These are phyloP conservation scores for Sicus ferrugineus DNA, from an alignment of 2,888 invertebrate species.

Conservation along the genomic window DNA sequence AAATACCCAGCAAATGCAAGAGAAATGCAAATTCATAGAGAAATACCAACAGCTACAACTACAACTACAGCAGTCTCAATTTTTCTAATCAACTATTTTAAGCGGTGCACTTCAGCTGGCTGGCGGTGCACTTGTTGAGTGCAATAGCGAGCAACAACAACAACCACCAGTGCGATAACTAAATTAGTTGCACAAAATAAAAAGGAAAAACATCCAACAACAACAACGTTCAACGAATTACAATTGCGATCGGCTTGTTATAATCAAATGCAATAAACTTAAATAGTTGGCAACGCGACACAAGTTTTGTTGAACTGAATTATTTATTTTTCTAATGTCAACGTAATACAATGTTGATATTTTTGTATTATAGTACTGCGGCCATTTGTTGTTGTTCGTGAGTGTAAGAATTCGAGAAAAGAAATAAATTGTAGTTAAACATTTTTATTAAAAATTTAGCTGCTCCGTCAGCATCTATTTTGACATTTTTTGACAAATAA, in stretches of 20 bases:
- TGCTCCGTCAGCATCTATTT: too few relatives aligned
- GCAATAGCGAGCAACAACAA: not conserved
- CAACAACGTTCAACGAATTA: not conserved
- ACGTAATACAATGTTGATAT: not conserved
- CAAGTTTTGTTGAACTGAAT: conserved; percentile 13
- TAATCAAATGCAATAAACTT: not conserved
- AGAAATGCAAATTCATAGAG: not conserved
- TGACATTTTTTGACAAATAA: too few relatives aligned
- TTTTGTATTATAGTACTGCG: too few relatives aligned
- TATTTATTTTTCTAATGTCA: conserved; percentile 15
- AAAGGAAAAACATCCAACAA: too few relatives aligned
- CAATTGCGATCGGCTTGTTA: not conserved
- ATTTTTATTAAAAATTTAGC: too few relatives aligned
- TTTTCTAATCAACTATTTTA: conserved; percentile 8
- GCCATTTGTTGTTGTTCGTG: too few relatives aligned
- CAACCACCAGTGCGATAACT: not conserved
- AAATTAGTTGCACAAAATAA: too few relatives aligned
- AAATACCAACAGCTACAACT: not conserved
- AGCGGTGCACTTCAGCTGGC: not conserved
- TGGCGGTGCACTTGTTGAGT: conserved; percentile 6
- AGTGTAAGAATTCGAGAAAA: too few relatives aligned
- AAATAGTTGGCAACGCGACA: conserved; percentile 4
- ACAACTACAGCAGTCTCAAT: not conserved
- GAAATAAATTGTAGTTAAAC: too few relatives aligned
- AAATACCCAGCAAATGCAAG: not conserved